A percentile compares a stretch with the other conserved stretches of the same genome.
phyloP scores from a whole-genome alignment of 2,888 invertebrate genomes.

The Oligia latruncula region DNA sequence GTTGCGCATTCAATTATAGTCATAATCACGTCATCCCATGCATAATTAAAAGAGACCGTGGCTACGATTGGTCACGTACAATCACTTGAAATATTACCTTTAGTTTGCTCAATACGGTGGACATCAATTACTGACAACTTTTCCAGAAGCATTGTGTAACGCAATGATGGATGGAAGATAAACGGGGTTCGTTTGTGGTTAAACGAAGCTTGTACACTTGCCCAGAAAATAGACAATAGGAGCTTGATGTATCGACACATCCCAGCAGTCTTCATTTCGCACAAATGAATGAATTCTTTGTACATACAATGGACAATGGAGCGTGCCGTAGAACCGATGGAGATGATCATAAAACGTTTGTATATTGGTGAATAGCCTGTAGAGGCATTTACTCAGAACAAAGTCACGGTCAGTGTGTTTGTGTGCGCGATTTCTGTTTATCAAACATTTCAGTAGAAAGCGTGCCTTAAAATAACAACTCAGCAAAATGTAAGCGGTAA shows the following conservation, averaged over 20 bases:
- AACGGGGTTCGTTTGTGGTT: slow-evolving; percentile 54
- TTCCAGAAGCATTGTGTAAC: slow-evolving; percentile 57
- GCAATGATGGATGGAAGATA: slow-evolving; percentile 53
- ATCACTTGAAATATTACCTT: slow-evolving; percentile 58
- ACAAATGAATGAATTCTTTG: slow-evolving; percentile 83
- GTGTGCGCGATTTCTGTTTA: slow-evolving; percentile 58
- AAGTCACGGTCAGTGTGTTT: slow-evolving; percentile 61
- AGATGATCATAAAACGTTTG: slow-evolving; percentile 61
- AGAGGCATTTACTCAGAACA: slow-evolving; percentile 52
- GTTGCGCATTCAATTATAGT: slow-evolving; percentile 68
- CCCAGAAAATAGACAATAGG: slow-evolving; percentile 72
- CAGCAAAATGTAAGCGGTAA: slow-evolving; percentile 35
- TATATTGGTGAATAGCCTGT: slow-evolving; percentile 44
- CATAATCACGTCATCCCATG: slow-evolving; percentile 69
- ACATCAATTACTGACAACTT: slow-evolving; percentile 56
- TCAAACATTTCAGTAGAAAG: slow-evolving; percentile 64
- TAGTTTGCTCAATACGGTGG: slow-evolving; percentile 58
- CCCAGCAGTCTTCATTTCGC: slow-evolving; percentile 77
- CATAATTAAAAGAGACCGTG: slow-evolving; percentile 72
- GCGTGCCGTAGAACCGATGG: slow-evolving; percentile 69
- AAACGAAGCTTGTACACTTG: slow-evolving; percentile 51
- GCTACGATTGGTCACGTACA: slow-evolving; percentile 75
- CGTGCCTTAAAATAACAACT: slow-evolving; percentile 52
- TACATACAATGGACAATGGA: slow-evolving; percentile 85
- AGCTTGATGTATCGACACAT: slow-evolving; percentile 74